These are phyloP conservation scores for Apamea monoglypha DNA, from an alignment of 2,888 invertebrate genomes.

Conservation along the genomic window DNA sequence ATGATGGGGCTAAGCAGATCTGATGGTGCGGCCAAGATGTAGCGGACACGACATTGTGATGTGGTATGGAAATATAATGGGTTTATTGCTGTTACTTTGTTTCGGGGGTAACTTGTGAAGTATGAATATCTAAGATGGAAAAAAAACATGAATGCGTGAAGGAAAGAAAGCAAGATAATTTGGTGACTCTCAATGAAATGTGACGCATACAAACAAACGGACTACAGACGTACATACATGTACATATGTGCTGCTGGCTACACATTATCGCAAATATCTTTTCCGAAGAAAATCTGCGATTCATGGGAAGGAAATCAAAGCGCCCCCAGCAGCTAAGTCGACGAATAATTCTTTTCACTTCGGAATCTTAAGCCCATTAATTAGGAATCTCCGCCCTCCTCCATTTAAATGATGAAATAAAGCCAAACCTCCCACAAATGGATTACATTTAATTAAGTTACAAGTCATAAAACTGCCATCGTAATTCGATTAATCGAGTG, in stretches of 20 bases:
- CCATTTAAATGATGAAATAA: slow-evolving; percentile 32
- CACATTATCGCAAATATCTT: background rate
- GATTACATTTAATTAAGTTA: slow-evolving; percentile 55
- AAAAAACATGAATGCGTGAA: background rate
- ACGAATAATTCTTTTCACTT: background rate
- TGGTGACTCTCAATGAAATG: background rate
- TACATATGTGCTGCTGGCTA: background rate
- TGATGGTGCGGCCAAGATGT: slow-evolving; percentile 62
- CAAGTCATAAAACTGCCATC: slow-evolving; percentile 52
- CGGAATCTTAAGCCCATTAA: background rate
- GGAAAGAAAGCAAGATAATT: background rate
- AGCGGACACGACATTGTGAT: slow-evolving; percentile 44
- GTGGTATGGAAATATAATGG: slow-evolving; percentile 55
- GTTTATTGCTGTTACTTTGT: slow-evolving; percentile 30
- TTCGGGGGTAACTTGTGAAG: background rate
- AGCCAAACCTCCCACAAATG: slow-evolving; percentile 38
- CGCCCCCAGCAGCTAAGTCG: background rate
- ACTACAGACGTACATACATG: background rate
- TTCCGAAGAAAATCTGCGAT: background rate
- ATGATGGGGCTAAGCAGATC: slow-evolving; percentile 68
- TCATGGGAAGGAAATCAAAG: background rate
- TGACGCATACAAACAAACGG: background rate
- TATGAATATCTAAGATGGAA: background rate
- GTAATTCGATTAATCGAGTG: slow-evolving; percentile 59
- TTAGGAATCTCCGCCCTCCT: slow-evolving; percentile 7